phyloP scores from a whole-genome alignment of 1,140 invertebrate species.

The Leguminivora glycinivorella region DNA sequence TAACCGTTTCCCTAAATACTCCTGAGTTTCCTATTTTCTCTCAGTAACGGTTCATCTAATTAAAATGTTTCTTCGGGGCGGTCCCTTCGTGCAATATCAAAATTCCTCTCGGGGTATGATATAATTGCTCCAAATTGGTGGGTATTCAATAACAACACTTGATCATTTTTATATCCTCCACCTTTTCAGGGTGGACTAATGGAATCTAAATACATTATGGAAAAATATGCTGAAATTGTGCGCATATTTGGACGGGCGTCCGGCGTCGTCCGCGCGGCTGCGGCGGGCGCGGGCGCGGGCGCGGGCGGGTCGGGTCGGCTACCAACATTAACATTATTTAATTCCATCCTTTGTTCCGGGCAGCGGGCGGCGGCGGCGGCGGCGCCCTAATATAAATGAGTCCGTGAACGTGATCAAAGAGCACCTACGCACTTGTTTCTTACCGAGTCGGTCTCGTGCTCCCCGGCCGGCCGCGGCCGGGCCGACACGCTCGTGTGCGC shows the following conservation, averaged over 20 bases:
- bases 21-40: not conserved
- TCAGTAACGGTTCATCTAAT: not conserved
- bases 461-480: not conserved
- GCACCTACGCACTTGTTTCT: too few species aligned
- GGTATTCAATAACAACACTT: constrained; percentile 2
- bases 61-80: not conserved
- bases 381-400: not conserved
- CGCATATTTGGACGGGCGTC: not conserved
- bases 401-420: not conserved
- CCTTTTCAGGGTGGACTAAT: not conserved
- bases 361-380: not conserved
- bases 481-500: too few species aligned
- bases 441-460: not conserved
- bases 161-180: constrained; percentile 6
- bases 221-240: not conserved
- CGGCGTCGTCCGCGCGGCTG: not conserved
- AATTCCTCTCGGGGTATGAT: not conserved
- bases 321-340: constrained; percentile 12
- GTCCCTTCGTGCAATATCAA: not conserved
- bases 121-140: constrained; percentile 21
- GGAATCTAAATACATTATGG: constrained; percentile 15
- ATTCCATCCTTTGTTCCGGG: constrained; percentile 9
- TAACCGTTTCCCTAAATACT: not conserved
- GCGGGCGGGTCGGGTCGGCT: not conserved
- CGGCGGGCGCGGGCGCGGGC: not conserved